A percentile compares a stretch with the other conserved stretches of the same genome.
These are phyloP conservation scores for Psittacula derbiana DNA, from an alignment of 2,797 vertebrate genomes.

Conservation along the genomic window DNA sequence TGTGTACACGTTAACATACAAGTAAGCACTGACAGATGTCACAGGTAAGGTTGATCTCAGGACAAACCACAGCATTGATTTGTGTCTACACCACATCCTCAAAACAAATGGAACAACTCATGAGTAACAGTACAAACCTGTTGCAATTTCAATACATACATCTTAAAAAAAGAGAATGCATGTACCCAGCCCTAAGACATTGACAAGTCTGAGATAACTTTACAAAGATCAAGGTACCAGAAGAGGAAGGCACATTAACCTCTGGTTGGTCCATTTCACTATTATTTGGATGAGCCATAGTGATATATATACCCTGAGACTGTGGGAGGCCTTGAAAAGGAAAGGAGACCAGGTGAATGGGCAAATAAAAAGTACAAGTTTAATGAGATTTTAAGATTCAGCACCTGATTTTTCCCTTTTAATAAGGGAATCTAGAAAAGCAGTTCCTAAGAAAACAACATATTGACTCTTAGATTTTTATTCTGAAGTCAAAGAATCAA, in stretches of 20 bases:
- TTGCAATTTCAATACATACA: neutral
- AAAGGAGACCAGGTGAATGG: neutral
- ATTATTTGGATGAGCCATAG: constrained; percentile 52
- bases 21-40: neutral
- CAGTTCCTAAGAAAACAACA: neutral
- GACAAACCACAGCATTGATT: neutral
- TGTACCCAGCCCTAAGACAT: neutral
- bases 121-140: neutral
- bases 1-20: neutral
- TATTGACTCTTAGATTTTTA: neutral
- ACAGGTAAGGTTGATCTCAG: neutral
- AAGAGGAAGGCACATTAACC: constrained; percentile 64
- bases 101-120: constrained; percentile 1
- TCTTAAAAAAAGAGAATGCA: constrained; percentile 16
- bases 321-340: constrained; percentile 9
- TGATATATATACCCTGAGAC: constrained; percentile 60
- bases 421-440: neutral
- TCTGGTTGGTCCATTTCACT: constrained; percentile 21
- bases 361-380: constrained; percentile 44
- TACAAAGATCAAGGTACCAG: constrained; percentile 61
- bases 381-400: constrained; percentile 22
- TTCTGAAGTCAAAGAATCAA: neutral
- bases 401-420: constrained; percentile 32
- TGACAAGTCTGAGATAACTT: neutral
- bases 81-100: neutral